phyloP scores from a whole-genome alignment of 2,888 invertebrate species.

The Protodeltote pygarga region DNA sequence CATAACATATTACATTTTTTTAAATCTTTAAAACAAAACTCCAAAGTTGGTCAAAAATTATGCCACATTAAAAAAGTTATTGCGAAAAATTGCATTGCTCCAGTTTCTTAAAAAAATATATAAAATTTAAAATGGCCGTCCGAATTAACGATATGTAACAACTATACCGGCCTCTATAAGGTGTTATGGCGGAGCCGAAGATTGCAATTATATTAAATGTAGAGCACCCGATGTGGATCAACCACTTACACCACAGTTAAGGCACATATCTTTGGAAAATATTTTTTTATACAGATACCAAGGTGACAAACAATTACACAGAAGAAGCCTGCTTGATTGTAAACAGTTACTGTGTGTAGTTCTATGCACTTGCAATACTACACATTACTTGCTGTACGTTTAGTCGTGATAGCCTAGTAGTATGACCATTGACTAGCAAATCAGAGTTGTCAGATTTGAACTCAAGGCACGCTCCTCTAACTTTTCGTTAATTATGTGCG shows the following conservation, averaged over 20 bases:
- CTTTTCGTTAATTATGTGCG: too few species aligned
- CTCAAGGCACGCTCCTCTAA: too few species aligned
- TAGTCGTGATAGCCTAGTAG: too few species aligned
- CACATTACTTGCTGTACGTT: too few species aligned
- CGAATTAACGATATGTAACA: slow-evolving; percentile 5
- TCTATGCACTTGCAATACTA: too few species aligned
- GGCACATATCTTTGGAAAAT: slow-evolving; percentile 28
- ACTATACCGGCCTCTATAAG: slow-evolving; percentile 7
- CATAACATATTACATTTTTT: too few species aligned
- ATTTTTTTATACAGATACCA: too few species aligned
- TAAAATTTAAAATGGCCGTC: slow-evolving; percentile 2
- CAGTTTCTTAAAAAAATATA: slow-evolving; percentile 9
- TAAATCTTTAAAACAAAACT: slow-evolving; percentile 18
- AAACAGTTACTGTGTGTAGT: too few species aligned
- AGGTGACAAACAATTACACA: too few species aligned
- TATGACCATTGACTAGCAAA: too few species aligned
- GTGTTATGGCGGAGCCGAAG: slow-evolving; percentile 10
- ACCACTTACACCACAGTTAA: slow-evolving; percentile 38
- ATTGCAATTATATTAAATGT: slow-evolving; percentile 47
- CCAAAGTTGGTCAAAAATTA: slow-evolving; percentile 26
- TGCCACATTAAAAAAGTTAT: slow-evolving; percentile 14
- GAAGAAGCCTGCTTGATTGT: too few species aligned
- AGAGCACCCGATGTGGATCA: slow-evolving; percentile 38
- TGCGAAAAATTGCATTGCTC: slow-evolving; percentile 20
- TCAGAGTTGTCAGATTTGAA: too few species aligned